Conservation (phyloP, 1,140 invertebrate genomes). For the Dysdera silvatica region DNA sequence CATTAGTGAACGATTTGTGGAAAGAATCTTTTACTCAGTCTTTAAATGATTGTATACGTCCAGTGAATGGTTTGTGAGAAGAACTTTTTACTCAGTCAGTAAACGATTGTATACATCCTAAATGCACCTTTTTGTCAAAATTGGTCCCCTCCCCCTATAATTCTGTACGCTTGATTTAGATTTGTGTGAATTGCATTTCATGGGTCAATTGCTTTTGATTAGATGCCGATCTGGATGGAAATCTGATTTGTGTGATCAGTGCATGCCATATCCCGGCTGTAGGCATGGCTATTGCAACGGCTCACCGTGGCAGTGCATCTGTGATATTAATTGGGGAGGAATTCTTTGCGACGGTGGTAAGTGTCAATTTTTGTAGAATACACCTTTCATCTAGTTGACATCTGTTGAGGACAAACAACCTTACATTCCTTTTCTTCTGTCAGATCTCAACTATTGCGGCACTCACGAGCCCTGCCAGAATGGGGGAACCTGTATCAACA, state of each 20-base stretch:
- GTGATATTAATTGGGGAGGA: constrained; percentile 73
- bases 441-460: constrained; percentile 92
- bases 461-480: constrained; percentile 89
- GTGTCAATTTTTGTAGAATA: neutral
- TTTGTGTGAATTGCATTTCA: too few relatives aligned
- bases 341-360: constrained; percentile 56
- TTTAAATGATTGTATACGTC: too few relatives aligned
- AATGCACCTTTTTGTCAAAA: too few relatives aligned
- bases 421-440: neutral
- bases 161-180: too few relatives aligned
- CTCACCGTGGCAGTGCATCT: constrained; percentile 52
- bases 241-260: constrained; percentile 50
- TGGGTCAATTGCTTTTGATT: too few relatives aligned
- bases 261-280: constrained; percentile 52
- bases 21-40: too few relatives aligned
- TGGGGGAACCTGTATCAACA: constrained; percentile 89
- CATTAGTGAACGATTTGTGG: too few relatives aligned
- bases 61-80: too few relatives aligned
- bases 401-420: neutral
- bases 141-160: too few relatives aligned
- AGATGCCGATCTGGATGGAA: constrained; percentile 49
- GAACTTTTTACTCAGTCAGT: too few relatives aligned
- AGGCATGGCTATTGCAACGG: constrained; percentile 49
- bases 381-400: constrained; percentile 5
- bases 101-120: too few relatives aligned